phyloP scores from a whole-genome alignment of 1,140 invertebrate genomes.

The Zeugodacus cucurbitae region DNA sequence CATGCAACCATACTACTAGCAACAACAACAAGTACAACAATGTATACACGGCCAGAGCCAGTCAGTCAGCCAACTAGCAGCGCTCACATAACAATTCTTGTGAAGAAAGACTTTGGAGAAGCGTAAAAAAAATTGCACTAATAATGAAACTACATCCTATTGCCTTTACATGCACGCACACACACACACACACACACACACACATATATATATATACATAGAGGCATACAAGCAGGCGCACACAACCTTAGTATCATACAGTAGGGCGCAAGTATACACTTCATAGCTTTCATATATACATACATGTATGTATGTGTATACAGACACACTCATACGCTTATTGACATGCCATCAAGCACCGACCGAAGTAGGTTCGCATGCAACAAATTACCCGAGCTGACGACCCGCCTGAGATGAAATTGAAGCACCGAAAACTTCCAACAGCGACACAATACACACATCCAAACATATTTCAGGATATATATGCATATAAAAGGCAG shows the following conservation, averaged over 20 bases:
- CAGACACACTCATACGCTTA: conserved; percentile 34
- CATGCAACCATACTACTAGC: neutral
- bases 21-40: neutral
- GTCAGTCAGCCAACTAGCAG: conserved; percentile 51
- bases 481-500: neutral
- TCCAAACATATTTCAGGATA: neutral
- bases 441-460: neutral
- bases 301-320: neutral
- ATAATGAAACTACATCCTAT: conserved; percentile 60
- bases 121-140: conserved; percentile 44
- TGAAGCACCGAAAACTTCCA: conserved; percentile 21
- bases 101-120: conserved; percentile 40
- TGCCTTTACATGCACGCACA: neutral
- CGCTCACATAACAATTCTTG: conserved; percentile 44
- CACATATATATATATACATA: neutral
- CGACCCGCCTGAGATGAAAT: neutral
- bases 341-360: neutral
- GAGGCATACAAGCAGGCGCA: too few species aligned
- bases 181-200: neutral
- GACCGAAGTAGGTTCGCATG: conserved; percentile 49
- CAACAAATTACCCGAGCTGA: conserved; percentile 57
- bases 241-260: too few species aligned
- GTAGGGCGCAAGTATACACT: neutral
- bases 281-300: neutral
- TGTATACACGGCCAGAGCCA: neutral